A percentile compares a stretch with the other conserved stretches of the same genome.
Conservation (phyloP, 2,113 vertebrate genomes). For the Puntigrus tetrazona region DNA sequence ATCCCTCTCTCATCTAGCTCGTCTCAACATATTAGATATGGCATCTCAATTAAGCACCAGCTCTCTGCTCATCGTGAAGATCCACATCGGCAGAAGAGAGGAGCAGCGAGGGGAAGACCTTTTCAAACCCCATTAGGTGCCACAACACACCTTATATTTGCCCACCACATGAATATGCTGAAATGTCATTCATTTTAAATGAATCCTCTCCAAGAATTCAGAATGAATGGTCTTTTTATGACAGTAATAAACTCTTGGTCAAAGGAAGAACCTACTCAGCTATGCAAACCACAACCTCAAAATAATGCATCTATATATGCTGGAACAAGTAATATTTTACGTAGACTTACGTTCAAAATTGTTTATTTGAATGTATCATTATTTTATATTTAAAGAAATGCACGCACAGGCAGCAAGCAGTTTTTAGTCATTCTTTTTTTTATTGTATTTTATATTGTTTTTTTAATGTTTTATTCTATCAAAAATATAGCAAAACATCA, state of each 20-base stretch:
- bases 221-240: conserved; percentile 30
- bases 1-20: conserved; percentile 42
- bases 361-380: not conserved
- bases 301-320: not conserved
- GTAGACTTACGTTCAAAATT: not conserved
- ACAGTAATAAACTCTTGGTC: conserved; percentile 42
- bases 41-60: conserved; percentile 52
- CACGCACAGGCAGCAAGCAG: too few relatives aligned
- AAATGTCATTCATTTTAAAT: conserved; percentile 54
- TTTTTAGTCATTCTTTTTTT: too few relatives aligned
- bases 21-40: conserved; percentile 56
- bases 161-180: conserved; percentile 35
- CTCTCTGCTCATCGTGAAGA: conserved; percentile 43
- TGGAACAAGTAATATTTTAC: not conserved
- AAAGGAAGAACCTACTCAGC: not conserved
- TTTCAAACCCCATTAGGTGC: conserved; percentile 58
- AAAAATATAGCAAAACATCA: too few relatives aligned
- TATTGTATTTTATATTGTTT: too few relatives aligned
- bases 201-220: conserved; percentile 18
- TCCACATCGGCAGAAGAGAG: conserved; percentile 32
- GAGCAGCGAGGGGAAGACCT: conserved; percentile 49
- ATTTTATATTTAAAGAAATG: not conserved
- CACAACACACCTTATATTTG: conserved; percentile 57
- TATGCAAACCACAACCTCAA: not conserved
- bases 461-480: too few relatives aligned